Percentiles rank a stretch among this genome's conserved stretches.
These are phyloP conservation scores for Coregonus suidteri DNA, from an alignment of 2,797 vertebrate genomes.

Conservation along the genomic window DNA sequence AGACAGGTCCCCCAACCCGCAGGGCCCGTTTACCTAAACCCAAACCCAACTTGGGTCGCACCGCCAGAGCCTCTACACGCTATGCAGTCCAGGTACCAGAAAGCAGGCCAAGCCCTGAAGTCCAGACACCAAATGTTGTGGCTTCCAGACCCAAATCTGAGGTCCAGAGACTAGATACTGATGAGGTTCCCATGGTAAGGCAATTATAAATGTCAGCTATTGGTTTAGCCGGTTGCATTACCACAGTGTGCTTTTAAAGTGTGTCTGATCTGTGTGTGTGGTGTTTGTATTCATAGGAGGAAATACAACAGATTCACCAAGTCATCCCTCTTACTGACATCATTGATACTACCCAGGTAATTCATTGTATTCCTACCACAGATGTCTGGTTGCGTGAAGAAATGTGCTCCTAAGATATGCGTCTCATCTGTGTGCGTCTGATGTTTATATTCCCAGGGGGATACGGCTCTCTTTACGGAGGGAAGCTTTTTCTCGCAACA, in stretches of 20 bases:
- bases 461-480: not conserved
- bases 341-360: not conserved
- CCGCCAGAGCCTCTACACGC: conserved; percentile 24
- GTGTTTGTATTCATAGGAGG: not conserved
- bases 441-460: not conserved
- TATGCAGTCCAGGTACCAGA: conserved; percentile 8
- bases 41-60: conserved; percentile 57
- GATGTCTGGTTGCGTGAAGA: not conserved
- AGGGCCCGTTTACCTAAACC: conserved; percentile 60
- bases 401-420: too few relatives aligned
- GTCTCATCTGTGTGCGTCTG: not conserved
- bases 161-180: conserved; percentile 31
- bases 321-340: conserved; percentile 7
- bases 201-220: not conserved
- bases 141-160: not conserved
- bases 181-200: not conserved
- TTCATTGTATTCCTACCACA: not conserved
- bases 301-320: not conserved
- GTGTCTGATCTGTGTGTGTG: not conserved
- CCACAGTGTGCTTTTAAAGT: not conserved
- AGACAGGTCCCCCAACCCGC: conserved; percentile 30
- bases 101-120: conserved; percentile 20
- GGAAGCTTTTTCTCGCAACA: not conserved
- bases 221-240: not conserved
- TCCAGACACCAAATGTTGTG: not conserved